Base-by-base conservation (phyloP, 2,888 invertebrate species). In the Tribolium freemani region DNA sequence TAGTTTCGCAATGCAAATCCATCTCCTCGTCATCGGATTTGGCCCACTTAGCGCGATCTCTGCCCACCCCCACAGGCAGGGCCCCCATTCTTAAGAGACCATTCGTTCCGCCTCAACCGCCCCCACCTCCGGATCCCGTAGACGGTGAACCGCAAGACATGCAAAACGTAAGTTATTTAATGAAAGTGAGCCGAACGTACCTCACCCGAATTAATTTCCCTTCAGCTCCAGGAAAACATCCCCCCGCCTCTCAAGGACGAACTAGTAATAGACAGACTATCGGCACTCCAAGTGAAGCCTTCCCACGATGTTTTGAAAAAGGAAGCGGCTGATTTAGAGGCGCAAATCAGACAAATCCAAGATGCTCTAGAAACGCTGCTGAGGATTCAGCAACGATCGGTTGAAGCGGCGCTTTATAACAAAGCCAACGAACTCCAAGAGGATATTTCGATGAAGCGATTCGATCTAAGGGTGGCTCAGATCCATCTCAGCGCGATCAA, bases 381-480 rank as follows among this genome's bases (percentile, higher is more conserved):
- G 76, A 92, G 96, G 79, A 91, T 96, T 84, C 97, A 98, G 84
- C 88, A 88, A 77, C 88, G 93, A 67, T 91, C 91, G 74, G 88
- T 94, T 76, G 96, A 97, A 85, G 93, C 93, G 76, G 93, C 93
- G 83, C 89, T 96, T 72, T 96, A 93, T 88, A 96, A 94, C 86
- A 98, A 98, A 90, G 96, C 95, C 80, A 97, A 97, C 86, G 97
- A 98, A 88, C 90, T 97, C 70, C 95, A 98, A 88, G 97, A 98
- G 87, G 97, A 98, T 83, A 94, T 98, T 85, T 96, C 97, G 76
- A 90, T 95, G 88, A 97, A 97, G 88, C 92, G 95, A 83, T 97
- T 97, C 87, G 97, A 98, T 88, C 91, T 97, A 79, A 91, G 96
- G 78, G 94, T 96, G 61, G 95, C 96, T 54, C 96, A 96, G 85